Conservation (phyloP, 2,797 vertebrate genomes). For the Crenichthys baileyi region DNA sequence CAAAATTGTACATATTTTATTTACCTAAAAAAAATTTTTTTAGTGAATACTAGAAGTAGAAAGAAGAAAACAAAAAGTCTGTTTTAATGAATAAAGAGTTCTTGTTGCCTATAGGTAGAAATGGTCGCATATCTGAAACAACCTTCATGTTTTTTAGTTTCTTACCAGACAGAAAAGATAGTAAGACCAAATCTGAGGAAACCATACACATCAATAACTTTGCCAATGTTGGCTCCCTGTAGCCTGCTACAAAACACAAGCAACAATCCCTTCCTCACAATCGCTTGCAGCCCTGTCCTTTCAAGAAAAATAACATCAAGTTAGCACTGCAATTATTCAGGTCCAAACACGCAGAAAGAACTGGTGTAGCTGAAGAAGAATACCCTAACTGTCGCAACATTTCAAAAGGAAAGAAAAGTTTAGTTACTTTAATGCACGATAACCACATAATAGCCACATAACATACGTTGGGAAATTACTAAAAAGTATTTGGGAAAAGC, state of each 20-base stretch:
- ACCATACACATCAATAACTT: constrained; percentile 14
- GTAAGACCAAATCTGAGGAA: constrained; percentile 2
- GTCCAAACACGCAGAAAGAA: constrained; percentile 28
- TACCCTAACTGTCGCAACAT: background rate
- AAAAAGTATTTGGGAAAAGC: background rate
- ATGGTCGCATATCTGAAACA: background rate
- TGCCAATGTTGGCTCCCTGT: constrained; percentile 20
- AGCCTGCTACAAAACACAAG: constrained; percentile 19
- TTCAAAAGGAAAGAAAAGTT: constrained; percentile 5
- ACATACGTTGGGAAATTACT: background rate
- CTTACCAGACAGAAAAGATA: background rate
- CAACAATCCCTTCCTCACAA: constrained; percentile 34
- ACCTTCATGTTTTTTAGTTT: background rate
- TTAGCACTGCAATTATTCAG: constrained; percentile 33
- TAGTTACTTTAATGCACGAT: background rate
- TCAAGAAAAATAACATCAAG: constrained; percentile 45
- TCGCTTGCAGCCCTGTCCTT: constrained; percentile 30
- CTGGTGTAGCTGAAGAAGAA: background rate
- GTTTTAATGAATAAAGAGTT: background rate
- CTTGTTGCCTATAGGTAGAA: background rate
- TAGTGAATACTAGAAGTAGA: no score
- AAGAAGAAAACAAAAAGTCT: background rate
- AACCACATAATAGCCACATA: background rate
- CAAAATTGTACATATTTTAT: background rate
- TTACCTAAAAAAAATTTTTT: no score